Evolutionary conservation across 2,797 vertebrate genomes (phyloP).

Genomic region (Vespertilio murinus): DNA sequence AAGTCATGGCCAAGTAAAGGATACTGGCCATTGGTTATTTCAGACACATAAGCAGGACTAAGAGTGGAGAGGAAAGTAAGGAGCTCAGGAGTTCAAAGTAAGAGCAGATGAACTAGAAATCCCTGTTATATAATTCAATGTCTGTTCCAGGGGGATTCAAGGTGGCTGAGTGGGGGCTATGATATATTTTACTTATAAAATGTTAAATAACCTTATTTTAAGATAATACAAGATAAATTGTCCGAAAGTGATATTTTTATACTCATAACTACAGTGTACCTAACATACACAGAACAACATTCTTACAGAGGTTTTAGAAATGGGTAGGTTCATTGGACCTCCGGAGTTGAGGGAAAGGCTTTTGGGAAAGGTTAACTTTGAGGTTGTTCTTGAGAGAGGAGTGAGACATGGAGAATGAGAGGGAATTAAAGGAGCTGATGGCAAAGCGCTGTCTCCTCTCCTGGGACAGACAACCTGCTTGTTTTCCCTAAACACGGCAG

Average conservation of each 20-base stretch:
- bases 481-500: background rate
- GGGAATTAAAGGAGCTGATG: background rate
- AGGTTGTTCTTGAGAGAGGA: background rate
- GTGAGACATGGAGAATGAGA: background rate
- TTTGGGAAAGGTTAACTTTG: background rate
- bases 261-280: background rate
- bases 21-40: background rate
- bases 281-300: background rate
- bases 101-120: background rate
- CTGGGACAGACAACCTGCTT: rapidly evolving
- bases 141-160: no score
- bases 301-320: background rate
- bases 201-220: background rate
- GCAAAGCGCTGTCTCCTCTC: rapidly evolving
- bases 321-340: background rate
- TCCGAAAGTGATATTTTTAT: background rate
- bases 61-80: background rate
- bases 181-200: background rate
- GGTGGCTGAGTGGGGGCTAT: background rate
- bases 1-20: background rate
- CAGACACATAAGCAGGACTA: background rate
- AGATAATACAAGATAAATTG: background rate
- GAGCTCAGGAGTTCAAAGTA: background rate
- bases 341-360: background rate
- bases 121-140: background rate